Base-by-base conservation (phyloP, 2,888 invertebrate species). In the Argynnis bischoffii region DNA sequence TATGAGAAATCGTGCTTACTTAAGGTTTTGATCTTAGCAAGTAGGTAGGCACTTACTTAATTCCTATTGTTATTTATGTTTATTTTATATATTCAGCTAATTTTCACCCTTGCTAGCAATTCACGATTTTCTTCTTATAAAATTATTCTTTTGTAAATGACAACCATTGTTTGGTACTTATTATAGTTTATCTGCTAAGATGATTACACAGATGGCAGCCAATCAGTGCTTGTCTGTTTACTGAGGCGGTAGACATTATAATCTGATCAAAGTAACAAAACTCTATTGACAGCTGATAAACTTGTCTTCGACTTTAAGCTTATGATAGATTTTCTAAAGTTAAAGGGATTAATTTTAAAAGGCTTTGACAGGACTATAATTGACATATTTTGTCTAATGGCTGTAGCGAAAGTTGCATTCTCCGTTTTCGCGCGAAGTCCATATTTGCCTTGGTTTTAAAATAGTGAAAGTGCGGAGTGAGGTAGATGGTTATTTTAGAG, bases 141-240 rank as follows among this genome's bases (percentile, higher is more conserved):
- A 21, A 13, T 5, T 21, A 14, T 21, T 21, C 14, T 21, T 53
- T 53, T 14, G 8, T 21, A 53, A 18, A n/a, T 11, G 13, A 13
- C 26, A 26, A 26, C 5, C 26, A 14, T 26, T 18, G 16, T 6
- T 46, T 41, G 5, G 26, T 26, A 26, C 26, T 26, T 18, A 15
- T 6, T 46, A 41, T 18, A 56, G 18, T 46, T 35, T 35, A 76
- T 73, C 73, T 75, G 73, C 70, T 72, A 75, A 72, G 78, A 75
- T 81, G 80, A 82, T 79, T 79, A 78, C 78, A 73, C 75, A 78
- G 80, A 78, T 75, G 79, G 80, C 81, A 79, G 77, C 78, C 78
- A 76, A 76, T 80, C 75, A 78, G 77, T 78, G 76, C 76, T 72
- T 66, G 66, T 74, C 74, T 74, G 75, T 73, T 74, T 72, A 71